Conservation (phyloP, 2,888 invertebrate species). For the Lumbricus terrestris region DNA sequence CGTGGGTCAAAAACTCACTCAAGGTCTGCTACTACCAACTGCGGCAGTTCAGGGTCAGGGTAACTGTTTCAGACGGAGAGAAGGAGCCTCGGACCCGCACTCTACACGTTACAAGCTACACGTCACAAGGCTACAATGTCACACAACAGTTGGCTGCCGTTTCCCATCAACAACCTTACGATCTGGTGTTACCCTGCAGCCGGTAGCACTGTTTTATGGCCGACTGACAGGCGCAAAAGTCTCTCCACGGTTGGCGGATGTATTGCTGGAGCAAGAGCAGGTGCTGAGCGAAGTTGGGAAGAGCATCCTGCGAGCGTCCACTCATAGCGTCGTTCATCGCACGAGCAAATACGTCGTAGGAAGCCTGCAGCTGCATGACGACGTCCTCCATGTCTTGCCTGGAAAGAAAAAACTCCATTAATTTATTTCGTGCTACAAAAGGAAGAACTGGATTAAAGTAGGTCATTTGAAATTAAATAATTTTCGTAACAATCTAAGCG, state of each 20-base stretch:
- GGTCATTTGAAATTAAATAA: too few species aligned
- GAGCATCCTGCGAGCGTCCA: constrained; percentile 40
- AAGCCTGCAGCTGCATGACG: constrained; percentile 40
- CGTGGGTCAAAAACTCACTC: too few species aligned
- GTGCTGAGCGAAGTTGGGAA: constrained; percentile 45
- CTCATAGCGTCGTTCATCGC: constrained; percentile 47
- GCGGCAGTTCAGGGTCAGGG: too few species aligned
- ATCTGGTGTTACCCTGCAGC: constrained; percentile 29
- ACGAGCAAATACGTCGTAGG: constrained; percentile 45
- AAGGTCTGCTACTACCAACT: too few species aligned
- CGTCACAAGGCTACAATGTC: too few species aligned
- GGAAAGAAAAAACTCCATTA: background rate
- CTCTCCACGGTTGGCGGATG: constrained; percentile 51
- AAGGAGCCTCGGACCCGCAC: too few species aligned
- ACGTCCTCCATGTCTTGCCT: constrained; percentile 32
- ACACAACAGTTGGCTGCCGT: too few species aligned
- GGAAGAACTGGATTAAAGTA: background rate
- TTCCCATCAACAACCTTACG: background rate
- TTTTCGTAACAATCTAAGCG: background rate
- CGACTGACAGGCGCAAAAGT: constrained; percentile 55
- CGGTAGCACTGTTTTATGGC: constrained; percentile 53
- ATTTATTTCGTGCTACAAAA: background rate
- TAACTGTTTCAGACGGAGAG: too few species aligned
- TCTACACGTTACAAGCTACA: too few species aligned
- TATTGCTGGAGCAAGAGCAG: constrained; percentile 46